Evolutionary conservation across 1,140 invertebrate genomes (phyloP).

Genomic region (Dufourea novaeangliae): DNA sequence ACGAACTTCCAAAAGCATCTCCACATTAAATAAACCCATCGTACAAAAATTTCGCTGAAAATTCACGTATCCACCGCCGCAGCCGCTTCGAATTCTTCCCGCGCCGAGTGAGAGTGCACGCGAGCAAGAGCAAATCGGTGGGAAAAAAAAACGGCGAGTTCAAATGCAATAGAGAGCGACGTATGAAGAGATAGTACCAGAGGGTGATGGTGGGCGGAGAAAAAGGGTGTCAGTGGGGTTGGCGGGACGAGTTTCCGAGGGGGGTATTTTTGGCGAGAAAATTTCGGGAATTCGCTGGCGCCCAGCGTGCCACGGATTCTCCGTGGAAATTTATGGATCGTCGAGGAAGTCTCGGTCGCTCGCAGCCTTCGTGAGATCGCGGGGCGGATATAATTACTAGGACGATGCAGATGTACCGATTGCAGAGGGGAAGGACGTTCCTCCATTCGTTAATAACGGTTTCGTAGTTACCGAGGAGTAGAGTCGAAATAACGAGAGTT

Average conservation of each 20-base stretch:
- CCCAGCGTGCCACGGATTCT: constrained; percentile 62
- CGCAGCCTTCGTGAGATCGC: constrained; percentile 52
- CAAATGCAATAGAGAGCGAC: not conserved
- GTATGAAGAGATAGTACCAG: not conserved
- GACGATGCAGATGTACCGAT: not conserved
- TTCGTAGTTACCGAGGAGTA: constrained; percentile 38
- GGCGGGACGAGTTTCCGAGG: constrained; percentile 55
- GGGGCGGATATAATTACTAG: constrained; percentile 64
- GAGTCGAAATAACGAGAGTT: constrained; percentile 56
- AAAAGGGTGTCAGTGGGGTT: not conserved
- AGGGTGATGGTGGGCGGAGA: constrained; percentile 3
- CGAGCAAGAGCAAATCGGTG: not conserved
- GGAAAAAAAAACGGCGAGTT: not conserved
- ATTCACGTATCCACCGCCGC: too few relatives aligned
- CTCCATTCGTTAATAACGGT: constrained; percentile 50
- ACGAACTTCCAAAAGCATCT: too few relatives aligned
- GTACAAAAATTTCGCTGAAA: too few relatives aligned
- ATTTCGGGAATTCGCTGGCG: constrained; percentile 61
- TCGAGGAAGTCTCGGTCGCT: constrained; percentile 62
- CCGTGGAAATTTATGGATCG: constrained; percentile 62
- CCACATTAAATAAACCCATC: too few relatives aligned
- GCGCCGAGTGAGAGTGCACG: too few relatives aligned
- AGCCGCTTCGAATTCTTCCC: too few relatives aligned
- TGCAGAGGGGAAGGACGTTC: not conserved
- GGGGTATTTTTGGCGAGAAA: constrained; percentile 63